A percentile compares a stretch with the other conserved stretches of the same genome.
phyloP scores from a whole-genome alignment of 2,113 vertebrate genomes.

The Crotalus helleri region DNA sequence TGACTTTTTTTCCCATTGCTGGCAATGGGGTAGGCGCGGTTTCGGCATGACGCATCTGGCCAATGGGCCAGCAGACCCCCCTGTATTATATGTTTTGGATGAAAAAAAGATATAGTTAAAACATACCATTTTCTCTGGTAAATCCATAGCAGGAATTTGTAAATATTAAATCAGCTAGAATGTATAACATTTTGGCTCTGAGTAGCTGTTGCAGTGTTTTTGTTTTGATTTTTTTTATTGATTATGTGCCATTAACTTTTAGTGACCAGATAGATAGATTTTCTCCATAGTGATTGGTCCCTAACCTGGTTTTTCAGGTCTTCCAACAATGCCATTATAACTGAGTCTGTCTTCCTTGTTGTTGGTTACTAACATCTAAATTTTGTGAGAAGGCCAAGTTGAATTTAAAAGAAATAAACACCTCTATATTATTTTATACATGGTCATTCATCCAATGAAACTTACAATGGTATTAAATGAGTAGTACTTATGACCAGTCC shows the following conservation, averaged over 20 bases:
- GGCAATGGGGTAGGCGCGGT: too few relatives aligned
- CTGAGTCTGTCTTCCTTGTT: background rate
- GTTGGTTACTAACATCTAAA: background rate
- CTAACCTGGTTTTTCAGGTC: background rate
- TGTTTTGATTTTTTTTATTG: background rate
- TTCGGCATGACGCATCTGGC: too few relatives aligned
- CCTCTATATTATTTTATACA: background rate
- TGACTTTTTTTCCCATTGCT: too few relatives aligned
- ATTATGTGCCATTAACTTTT: background rate
- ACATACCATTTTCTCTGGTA: background rate
- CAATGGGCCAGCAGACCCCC: too few relatives aligned
- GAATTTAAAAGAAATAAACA: conserved; percentile 17
- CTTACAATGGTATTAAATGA: background rate
- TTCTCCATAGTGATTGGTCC: background rate
- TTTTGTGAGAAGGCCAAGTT: background rate
- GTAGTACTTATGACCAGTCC: background rate
- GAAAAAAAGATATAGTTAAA: background rate
- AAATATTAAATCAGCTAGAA: background rate
- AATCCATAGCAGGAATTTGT: background rate
- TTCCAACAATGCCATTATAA: background rate
- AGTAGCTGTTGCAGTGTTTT: conserved; percentile 7
- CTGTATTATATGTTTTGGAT: background rate
- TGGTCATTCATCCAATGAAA: background rate
- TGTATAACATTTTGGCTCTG: background rate
- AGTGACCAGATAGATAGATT: background rate